phyloP scores from a whole-genome alignment of 2,888 invertebrate genomes.

The Cetonia aurata region DNA sequence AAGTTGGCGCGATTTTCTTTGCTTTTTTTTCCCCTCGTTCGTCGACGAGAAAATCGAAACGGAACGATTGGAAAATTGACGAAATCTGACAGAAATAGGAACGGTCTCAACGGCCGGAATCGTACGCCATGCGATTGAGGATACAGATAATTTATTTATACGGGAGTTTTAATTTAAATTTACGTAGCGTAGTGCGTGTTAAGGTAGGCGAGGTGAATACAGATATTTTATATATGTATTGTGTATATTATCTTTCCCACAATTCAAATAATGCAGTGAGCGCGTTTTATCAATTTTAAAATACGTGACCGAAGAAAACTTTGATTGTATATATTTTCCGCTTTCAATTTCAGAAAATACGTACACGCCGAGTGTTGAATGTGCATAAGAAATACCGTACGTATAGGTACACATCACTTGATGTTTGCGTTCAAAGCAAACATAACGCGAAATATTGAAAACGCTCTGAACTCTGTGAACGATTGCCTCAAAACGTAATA shows the following conservation, averaged over 20 bases:
- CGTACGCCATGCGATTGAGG: background rate
- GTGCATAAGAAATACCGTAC: constrained; percentile 31
- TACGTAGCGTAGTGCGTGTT: no score
- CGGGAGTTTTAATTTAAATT: no score
- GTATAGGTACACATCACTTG: constrained; percentile 33
- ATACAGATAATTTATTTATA: background rate
- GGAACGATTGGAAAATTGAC: constrained; percentile 33
- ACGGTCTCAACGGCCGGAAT: background rate
- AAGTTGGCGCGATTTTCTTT: constrained; percentile 36
- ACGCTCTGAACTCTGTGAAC: background rate
- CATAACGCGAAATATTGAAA: constrained; percentile 34
- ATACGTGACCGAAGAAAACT: no score
- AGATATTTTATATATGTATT: no score
- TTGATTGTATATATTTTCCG: no score
- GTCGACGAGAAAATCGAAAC: constrained; percentile 18
- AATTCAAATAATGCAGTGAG: no score
- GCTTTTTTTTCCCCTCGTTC: background rate
- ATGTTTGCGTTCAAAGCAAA: constrained; percentile 26
- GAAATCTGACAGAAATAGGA: constrained; percentile 33
- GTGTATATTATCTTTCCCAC: no score
- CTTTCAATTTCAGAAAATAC: no score
- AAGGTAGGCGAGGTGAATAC: no score
- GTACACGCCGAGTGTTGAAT: background rate
- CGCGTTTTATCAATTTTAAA: no score
- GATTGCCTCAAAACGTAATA: no score